Evolutionary conservation across 2,888 invertebrate species (phyloP).

Genomic region (Pachycephus smyrnensis): DNA sequence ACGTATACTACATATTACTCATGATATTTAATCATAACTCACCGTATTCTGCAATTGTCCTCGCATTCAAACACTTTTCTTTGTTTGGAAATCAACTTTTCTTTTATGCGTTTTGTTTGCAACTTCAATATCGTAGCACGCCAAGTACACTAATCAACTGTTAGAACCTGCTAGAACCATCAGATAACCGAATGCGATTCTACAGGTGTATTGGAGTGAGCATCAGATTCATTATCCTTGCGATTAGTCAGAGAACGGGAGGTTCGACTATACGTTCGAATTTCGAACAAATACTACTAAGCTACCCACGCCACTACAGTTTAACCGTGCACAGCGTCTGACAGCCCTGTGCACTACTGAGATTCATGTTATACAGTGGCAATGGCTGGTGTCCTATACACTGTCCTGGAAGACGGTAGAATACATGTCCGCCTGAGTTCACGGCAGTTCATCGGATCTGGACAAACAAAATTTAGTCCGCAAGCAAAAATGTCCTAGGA

Average conservation of each 20-base stretch:
- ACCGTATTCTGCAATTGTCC: not conserved
- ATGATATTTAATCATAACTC: not conserved
- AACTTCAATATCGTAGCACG: not conserved
- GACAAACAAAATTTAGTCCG: not conserved
- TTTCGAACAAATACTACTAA: not conserved
- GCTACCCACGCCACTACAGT: not conserved
- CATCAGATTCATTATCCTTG: not conserved
- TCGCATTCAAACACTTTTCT: not conserved
- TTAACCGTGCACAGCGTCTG: not conserved
- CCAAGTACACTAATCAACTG: not conserved
- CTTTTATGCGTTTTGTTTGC: not conserved
- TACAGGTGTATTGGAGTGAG: not conserved
- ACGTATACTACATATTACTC: not conserved
- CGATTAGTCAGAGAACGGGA: not conserved
- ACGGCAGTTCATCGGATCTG: not conserved
- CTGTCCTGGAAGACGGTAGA: not conserved
- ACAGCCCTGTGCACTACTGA: not conserved
- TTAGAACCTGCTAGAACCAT: not conserved
- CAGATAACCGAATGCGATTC: not conserved
- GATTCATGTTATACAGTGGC: not conserved
- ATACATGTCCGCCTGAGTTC: not conserved
- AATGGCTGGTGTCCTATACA: not conserved
- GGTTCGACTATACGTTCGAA: not conserved
- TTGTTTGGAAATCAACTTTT: not conserved
- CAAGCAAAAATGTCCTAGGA: not conserved